A percentile compares a stretch with the other conserved stretches of the same genome.
Conservation (phyloP, 2,797 vertebrate species). For the Cuniculus paca region DNA sequence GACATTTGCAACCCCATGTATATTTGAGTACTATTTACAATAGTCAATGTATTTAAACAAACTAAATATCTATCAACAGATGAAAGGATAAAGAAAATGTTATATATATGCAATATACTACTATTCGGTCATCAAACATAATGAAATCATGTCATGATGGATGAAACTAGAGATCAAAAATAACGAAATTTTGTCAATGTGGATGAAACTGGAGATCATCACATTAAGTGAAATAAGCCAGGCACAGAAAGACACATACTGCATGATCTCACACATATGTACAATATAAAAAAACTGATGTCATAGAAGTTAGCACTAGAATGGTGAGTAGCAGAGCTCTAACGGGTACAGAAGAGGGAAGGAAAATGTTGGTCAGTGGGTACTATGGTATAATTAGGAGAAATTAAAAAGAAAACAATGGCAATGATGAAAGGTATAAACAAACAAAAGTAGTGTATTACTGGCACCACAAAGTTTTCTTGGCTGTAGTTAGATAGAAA, state of each 20-base stretch:
- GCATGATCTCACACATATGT: not conserved
- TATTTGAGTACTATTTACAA: too few relatives aligned
- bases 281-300: not conserved
- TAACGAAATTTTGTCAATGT: too few relatives aligned
- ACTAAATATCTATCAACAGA: not conserved
- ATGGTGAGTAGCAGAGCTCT: not conserved
- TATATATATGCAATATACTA: not conserved
- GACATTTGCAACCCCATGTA: too few relatives aligned
- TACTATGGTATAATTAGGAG: not conserved
- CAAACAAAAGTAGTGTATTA: not conserved
- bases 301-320: not conserved
- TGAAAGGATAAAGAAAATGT: not conserved
- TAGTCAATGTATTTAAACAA: not conserved
- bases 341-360: not conserved
- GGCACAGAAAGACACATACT: not conserved
- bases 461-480: not conserved
- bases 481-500: not conserved
- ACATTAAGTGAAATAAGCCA: not conserved
- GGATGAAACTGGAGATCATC: not conserved
- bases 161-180: too few relatives aligned
- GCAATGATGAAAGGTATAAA: not conserved
- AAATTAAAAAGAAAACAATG: not conserved
- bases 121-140: not conserved
- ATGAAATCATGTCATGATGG: not conserved
- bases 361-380: not conserved